These are phyloP conservation scores for Intellagama lesueurii DNA, from an alignment of 2,797 vertebrate genomes.

Conservation along the genomic window DNA sequence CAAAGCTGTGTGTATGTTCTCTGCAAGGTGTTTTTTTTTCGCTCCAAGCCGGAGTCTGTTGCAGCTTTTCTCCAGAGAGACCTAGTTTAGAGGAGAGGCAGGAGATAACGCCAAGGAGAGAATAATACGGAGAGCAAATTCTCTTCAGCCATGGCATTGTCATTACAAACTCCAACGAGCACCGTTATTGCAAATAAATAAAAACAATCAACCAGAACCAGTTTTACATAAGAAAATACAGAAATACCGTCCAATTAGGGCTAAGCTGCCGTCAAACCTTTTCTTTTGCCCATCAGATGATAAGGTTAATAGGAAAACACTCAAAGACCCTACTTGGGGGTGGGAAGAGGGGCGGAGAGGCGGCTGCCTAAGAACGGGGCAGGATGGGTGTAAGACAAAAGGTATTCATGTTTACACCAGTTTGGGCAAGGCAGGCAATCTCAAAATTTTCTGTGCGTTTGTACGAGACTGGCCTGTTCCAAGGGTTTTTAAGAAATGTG, in stretches of 20 bases:
- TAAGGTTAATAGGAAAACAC: constrained; percentile 78
- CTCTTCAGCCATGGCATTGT: constrained; percentile 82
- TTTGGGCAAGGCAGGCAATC: not conserved
- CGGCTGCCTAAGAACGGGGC: constrained; percentile 60
- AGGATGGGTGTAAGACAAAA: not conserved
- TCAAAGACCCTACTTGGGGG: constrained; percentile 66
- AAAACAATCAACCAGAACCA: constrained; percentile 86
- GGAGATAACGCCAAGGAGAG: constrained; percentile 68
- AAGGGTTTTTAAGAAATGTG: too few species aligned
- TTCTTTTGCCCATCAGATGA: constrained; percentile 76
- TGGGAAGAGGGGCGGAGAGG: not conserved
- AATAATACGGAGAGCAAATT: constrained; percentile 84
- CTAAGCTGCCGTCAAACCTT: constrained; percentile 78
- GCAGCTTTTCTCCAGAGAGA: constrained; percentile 78
- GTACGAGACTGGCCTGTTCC: not conserved
- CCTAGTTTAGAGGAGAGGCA: constrained; percentile 74
- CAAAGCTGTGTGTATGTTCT: constrained; percentile 63
- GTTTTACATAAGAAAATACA: constrained; percentile 83
- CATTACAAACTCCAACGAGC: constrained; percentile 86
- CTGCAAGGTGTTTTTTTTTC: constrained; percentile 61
- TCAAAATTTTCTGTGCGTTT: not conserved
- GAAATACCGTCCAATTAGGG: constrained; percentile 79
- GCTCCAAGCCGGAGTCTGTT: constrained; percentile 63
- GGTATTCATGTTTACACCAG: not conserved
- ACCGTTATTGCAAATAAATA: constrained; percentile 85